phyloP scores from a whole-genome alignment of 2,888 invertebrate genomes.

The Nematopogon swammerdamellus region DNA sequence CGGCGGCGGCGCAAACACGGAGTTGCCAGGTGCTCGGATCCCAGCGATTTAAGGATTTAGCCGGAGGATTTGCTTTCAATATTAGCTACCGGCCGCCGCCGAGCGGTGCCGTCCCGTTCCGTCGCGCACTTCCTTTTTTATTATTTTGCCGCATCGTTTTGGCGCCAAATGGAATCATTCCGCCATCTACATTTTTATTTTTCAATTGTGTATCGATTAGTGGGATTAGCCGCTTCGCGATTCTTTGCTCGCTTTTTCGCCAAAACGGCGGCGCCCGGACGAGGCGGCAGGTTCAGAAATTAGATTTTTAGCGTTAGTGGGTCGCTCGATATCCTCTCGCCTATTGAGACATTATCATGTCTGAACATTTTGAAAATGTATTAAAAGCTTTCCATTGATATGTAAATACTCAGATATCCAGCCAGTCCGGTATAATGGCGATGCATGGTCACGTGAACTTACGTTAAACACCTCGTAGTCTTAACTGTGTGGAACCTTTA shows the following conservation, averaged over 20 bases:
- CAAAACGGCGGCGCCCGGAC: background rate
- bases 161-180: conserved; percentile 56
- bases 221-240: conserved; percentile 54
- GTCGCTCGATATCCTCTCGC: too few species aligned
- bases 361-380: too few species aligned
- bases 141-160: conserved; percentile 58
- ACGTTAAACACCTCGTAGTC: too few species aligned
- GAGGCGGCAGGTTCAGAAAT: background rate
- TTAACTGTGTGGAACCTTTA: too few species aligned
- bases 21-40: conserved; percentile 53
- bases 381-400: too few species aligned
- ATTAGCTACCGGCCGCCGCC: conserved; percentile 47
- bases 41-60: conserved; percentile 56
- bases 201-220: conserved; percentile 57
- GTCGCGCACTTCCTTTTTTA: conserved; percentile 40
- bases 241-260: conserved; percentile 49
- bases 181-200: conserved; percentile 59
- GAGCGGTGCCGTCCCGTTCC: conserved; percentile 39
- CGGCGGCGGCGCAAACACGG: conserved; percentile 34
- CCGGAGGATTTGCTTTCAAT: conserved; percentile 57
- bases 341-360: too few species aligned
- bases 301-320: too few species aligned
- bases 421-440: too few species aligned
- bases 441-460: too few species aligned
- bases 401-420: too few species aligned